Evolutionary conservation across 2,888 invertebrate genomes (phyloP).

Genomic region (Hypena proboscidalis): DNA sequence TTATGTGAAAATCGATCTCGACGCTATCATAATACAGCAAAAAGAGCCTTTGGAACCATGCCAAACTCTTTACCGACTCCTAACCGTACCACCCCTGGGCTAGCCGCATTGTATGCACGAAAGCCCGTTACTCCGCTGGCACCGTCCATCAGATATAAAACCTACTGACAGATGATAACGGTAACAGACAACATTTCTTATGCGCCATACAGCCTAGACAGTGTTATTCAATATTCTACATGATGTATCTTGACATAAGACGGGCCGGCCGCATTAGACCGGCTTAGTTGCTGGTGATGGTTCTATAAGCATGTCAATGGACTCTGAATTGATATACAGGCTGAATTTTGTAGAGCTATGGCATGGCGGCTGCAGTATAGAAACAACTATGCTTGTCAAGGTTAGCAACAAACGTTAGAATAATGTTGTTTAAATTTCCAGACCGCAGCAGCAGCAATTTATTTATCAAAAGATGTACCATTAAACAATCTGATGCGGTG

Average conservation of each 20-base stretch:
- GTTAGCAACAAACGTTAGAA: too few species aligned
- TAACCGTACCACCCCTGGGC: constrained; percentile 54
- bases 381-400: too few species aligned
- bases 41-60: constrained; percentile 1
- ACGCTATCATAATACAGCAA: not conserved
- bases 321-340: constrained; percentile 34
- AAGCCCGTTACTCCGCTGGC: constrained; percentile 63
- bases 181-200: constrained; percentile 65
- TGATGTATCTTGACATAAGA: constrained; percentile 49
- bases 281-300: constrained; percentile 36
- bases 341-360: constrained; percentile 1
- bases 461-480: too few species aligned
- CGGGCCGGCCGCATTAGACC: constrained; percentile 41
- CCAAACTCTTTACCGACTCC: constrained; percentile 22
- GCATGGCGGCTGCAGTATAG: not conserved
- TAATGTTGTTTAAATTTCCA: too few species aligned
- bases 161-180: constrained; percentile 76
- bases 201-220: constrained; percentile 49
- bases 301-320: constrained; percentile 53
- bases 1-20: too few species aligned
- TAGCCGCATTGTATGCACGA: constrained; percentile 48
- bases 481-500: too few species aligned
- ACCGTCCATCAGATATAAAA: constrained; percentile 72
- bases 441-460: too few species aligned
- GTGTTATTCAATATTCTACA: constrained; percentile 53